A percentile compares a stretch with the other conserved stretches of the same genome.
Conservation (phyloP, 2,797 vertebrate genomes). For the Potorous gilbertii region DNA sequence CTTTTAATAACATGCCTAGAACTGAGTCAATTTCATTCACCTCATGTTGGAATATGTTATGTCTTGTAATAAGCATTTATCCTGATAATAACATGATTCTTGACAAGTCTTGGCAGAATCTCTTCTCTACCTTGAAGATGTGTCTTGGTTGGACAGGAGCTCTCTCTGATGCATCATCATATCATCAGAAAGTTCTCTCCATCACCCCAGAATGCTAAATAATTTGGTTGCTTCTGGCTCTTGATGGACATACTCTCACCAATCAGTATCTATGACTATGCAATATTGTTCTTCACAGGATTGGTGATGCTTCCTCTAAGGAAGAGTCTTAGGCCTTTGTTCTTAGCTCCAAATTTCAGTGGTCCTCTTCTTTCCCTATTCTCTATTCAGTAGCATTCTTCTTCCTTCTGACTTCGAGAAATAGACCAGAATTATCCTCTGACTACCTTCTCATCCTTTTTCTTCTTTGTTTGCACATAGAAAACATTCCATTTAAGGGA, state of each 20-base stretch:
- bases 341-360: background rate
- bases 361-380: background rate
- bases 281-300: background rate
- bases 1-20: background rate
- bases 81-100: background rate
- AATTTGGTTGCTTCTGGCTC: background rate
- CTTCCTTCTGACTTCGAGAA: background rate
- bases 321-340: background rate
- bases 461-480: background rate
- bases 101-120: background rate
- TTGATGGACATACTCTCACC: background rate
- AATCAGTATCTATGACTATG: background rate
- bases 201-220: background rate
- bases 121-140: background rate
- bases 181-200: background rate
- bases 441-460: background rate
- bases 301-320: background rate
- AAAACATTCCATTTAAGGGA: background rate
- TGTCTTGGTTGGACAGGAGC: background rate
- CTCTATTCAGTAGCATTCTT: background rate
- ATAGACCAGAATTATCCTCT: background rate
- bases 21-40: background rate
- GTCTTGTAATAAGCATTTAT: background rate
- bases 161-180: background rate
- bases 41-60: background rate